These are phyloP conservation scores for Phoxinus phoxinus DNA, from an alignment of 2,113 vertebrate genomes.

Conservation along the genomic window DNA sequence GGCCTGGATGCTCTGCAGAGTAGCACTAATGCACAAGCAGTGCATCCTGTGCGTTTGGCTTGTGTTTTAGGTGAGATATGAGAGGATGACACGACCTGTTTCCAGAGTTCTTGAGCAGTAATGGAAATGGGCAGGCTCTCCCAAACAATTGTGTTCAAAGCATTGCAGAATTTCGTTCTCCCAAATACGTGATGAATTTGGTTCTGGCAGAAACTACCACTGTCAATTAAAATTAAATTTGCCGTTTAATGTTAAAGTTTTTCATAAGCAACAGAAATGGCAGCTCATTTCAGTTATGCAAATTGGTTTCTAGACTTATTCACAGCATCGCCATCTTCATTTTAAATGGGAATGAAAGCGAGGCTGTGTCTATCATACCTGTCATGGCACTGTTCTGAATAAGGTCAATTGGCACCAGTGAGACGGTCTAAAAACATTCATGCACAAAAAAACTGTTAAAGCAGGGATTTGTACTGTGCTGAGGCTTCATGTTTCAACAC, in stretches of 20 bases:
- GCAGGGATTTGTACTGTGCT: constrained; percentile 23
- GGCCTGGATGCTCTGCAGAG: constrained; percentile 49
- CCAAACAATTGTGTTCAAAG: constrained; percentile 46
- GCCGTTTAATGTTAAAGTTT: too few species aligned
- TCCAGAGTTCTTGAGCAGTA: constrained; percentile 1
- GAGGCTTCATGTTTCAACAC: constrained; percentile 7
- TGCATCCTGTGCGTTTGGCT: constrained; percentile 37
- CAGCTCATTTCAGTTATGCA: too few species aligned
- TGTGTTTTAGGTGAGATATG: constrained; percentile 50
- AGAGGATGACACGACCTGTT: constrained; percentile 43
- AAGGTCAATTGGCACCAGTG: too few species aligned
- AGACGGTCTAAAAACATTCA: too few species aligned
- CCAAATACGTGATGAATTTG: constrained; percentile 32
- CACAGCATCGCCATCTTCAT: too few species aligned
- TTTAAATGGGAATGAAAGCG: too few species aligned
- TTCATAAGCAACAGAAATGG: too few species aligned
- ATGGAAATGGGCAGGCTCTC: not conserved
- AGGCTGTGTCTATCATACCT: too few species aligned
- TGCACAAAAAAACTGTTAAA: not conserved
- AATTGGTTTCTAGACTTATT: too few species aligned
- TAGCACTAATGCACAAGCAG: constrained; percentile 56
- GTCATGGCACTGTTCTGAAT: too few species aligned
- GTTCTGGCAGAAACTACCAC: constrained; percentile 38
- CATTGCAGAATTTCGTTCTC: constrained; percentile 57
- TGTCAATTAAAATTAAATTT: constrained; percentile 3